A percentile compares a stretch with the other conserved stretches of the same genome.
These are phyloP conservation scores for Eremophila alpestris DNA, from an alignment of 2,797 vertebrate genomes.

Conservation along the genomic window DNA sequence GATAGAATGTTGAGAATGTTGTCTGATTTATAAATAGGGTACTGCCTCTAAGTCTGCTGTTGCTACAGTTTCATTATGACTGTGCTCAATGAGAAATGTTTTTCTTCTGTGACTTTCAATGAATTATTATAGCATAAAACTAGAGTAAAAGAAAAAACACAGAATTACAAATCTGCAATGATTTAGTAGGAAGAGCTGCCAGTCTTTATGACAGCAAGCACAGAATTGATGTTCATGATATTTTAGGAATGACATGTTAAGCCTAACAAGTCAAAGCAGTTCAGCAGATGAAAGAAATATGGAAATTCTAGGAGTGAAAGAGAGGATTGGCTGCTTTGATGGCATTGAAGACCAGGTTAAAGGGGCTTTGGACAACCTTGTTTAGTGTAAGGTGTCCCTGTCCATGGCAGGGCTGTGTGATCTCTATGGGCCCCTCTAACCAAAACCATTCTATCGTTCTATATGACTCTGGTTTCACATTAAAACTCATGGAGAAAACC, in stretches of 20 bases:
- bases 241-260: conserved; percentile 57
- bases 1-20: not conserved
- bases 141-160: not conserved
- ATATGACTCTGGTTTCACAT: not conserved
- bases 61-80: not conserved
- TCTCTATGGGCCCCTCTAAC: not conserved
- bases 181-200: not conserved
- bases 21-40: not conserved
- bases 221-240: not conserved
- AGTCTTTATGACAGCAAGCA: not conserved
- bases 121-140: conserved; percentile 27
- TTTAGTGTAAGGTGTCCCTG: not conserved
- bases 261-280: conserved; percentile 20
- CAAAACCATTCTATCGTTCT: not conserved
- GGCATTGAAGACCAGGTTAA: not conserved
- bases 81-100: not conserved
- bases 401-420: not conserved
- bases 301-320: not conserved
- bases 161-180: conserved; percentile 10
- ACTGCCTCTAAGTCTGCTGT: not conserved
- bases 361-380: not conserved
- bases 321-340: not conserved
- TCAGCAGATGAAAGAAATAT: conserved; percentile 44
- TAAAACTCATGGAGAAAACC: not conserved
- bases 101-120: not conserved